phyloP scores from a whole-genome alignment of 1,140 invertebrate species.

The Chironomus striatipennis region DNA sequence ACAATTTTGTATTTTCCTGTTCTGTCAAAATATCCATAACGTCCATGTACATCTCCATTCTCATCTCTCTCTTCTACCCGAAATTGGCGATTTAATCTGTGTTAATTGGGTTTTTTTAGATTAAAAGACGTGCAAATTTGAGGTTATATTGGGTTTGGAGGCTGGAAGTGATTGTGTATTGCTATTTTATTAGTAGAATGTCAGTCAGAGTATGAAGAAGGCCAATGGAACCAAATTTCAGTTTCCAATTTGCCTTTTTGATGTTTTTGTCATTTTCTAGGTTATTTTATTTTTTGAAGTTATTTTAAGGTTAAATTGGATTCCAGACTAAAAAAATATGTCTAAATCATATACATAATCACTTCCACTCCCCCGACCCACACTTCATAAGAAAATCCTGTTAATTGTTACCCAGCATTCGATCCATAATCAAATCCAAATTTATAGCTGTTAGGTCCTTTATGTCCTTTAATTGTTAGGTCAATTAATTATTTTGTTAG shows the following conservation, averaged over 20 bases:
- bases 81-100: conserved; percentile 71
- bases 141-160: conserved; percentile 21
- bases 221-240: no score
- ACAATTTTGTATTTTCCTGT: conserved; percentile 68
- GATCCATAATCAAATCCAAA: conserved; percentile 77
- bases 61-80: conserved; percentile 69
- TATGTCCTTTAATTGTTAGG: conserved; percentile 49
- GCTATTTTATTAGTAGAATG: no score
- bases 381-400: neutral
- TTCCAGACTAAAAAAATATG: no score
- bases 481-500: neutral
- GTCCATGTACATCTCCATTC: conserved; percentile 67
- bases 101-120: conserved; percentile 33
- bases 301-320: no score
- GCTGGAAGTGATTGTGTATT: conserved; percentile 19
- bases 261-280: no score
- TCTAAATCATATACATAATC: no score
- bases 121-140: conserved; percentile 25
- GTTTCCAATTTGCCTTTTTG: no score
- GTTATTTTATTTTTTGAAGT: no score
- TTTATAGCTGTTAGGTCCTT: conserved; percentile 74
- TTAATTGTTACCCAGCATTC: conserved; percentile 54
- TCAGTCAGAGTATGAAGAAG: no score
- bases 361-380: conserved; percentile 3
- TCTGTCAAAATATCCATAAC: conserved; percentile 75